Base-by-base conservation (phyloP, 2,797 vertebrate species). In the Acipenser ruthenus region DNA sequence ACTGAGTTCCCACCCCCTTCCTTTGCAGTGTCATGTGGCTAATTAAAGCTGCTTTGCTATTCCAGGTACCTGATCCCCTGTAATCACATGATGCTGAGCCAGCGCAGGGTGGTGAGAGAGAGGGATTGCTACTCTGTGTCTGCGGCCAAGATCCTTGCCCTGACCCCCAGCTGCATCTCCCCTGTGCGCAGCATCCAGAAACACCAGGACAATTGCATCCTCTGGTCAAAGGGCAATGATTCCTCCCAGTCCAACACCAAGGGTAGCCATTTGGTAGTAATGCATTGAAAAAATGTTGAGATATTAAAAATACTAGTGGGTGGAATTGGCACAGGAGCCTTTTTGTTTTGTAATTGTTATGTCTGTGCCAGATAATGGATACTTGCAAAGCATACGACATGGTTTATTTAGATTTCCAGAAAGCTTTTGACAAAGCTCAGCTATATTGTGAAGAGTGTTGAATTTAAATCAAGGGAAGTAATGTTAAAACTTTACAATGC, bases 21-120 rank as follows among this genome's bases (percentile, higher is more conserved):
- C 71, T 69, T 63, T 55, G 49, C 13, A 37, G 23, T 58, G 55
- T n/a, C 55, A 58, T 11, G 12, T n/a, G 18, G 23, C 18, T 62
- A 23, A 62, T 10, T 23, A 48, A 7, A 12, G 47, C 47, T 12
- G 1, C 47, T 0, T 52, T 79, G 49, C 65, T 77, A 0, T 83
- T 80, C 49, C 83, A 99, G 97, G 86, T 98, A 98, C 78, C 88
- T 99, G 79, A 94, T 99, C 79, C 95, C 97, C 0, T 99, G 96
- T 83, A 98, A 94, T 81, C 95, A 99, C 84, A 94, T 99, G 88
- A 98, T 99, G 96, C 75, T 93, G 86, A 98, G 96, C 79, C 97
- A 99, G 82, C 82, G 94, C 5, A 75, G 88, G 0, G 91, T 95
- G 64, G 90, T 99, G 81, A 93, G 86, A 75, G 96, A 99, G 77